These are phyloP conservation scores for Papilio polytes DNA, from an alignment of 1,140 invertebrate genomes.

Conservation along the genomic window DNA sequence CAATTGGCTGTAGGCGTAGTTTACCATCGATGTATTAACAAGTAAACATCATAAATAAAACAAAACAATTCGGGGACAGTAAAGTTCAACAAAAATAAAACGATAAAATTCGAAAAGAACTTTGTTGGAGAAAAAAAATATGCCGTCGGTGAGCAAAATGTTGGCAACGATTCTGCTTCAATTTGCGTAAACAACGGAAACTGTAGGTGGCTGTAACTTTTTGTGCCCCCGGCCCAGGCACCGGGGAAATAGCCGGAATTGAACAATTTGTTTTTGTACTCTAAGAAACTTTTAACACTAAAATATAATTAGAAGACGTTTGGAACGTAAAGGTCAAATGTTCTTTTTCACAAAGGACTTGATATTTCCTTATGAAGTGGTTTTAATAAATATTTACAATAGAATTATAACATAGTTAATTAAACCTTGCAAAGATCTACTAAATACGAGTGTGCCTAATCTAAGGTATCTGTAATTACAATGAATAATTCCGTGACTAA, in stretches of 20 bases:
- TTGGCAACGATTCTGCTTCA: constrained; percentile 25
- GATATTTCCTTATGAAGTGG: too few species aligned
- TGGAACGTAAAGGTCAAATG: neutral
- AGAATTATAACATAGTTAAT: too few species aligned
- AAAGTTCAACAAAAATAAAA: constrained; percentile 22
- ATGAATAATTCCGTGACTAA: too few species aligned
- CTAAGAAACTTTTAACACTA: neutral
- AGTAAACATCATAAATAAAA: constrained; percentile 22
- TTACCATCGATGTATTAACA: too few species aligned
- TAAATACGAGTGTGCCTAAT: too few species aligned
- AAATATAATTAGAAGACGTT: neutral
- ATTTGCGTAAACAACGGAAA: constrained; percentile 24
- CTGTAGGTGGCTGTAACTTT: constrained; percentile 23
- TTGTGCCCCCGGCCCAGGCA: neutral
- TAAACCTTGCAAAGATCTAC: too few species aligned
- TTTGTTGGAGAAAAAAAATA: neutral
- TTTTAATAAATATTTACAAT: too few species aligned
- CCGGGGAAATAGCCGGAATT: constrained; percentile 16
- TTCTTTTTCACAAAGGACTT: neutral
- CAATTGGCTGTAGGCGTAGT: neutral
- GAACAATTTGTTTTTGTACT: constrained; percentile 21
- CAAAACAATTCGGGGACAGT: constrained; percentile 13
- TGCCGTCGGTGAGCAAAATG: neutral
- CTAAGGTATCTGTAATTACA: too few species aligned
- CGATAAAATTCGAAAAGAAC: constrained; percentile 10